Percentiles rank a stretch among this genome's conserved stretches.
Evolutionary conservation across 64 coral and sea anemone genomes (phyloP).

Genomic region (Trachythela sp.): DNA sequence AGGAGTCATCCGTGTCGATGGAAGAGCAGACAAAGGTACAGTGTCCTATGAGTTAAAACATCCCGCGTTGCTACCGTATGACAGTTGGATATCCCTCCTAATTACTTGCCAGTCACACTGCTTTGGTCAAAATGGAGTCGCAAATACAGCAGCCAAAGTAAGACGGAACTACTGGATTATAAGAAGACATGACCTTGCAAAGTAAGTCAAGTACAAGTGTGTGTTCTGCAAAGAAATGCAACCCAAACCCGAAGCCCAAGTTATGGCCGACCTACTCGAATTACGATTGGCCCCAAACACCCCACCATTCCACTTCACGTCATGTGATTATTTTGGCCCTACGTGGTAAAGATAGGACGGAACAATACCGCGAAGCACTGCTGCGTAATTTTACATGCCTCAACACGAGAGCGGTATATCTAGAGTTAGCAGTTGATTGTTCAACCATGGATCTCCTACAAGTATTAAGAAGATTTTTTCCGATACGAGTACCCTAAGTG

Average conservation of each 20-base stretch:
- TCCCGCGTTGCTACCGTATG: neutral
- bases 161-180: neutral
- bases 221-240: neutral
- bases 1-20: neutral
- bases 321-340: neutral
- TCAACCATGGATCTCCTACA: no score
- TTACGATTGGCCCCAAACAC: neutral
- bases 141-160: neutral
- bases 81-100: neutral
- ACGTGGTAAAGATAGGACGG: neutral
- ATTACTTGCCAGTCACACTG: neutral
- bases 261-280: neutral
- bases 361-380: neutral
- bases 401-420: no score
- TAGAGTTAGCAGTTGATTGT: no score
- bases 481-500: no score
- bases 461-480: no score
- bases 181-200: neutral
- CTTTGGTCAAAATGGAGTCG: neutral
- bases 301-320: neutral
- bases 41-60: neutral
- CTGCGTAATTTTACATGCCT: no score
- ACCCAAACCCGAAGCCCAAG: neutral
- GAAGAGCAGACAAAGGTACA: neutral
- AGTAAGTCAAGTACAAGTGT: neutral